Evolutionary conservation across 1,140 invertebrate species (phyloP).

Genomic region (Steinernema khuongi): DNA sequence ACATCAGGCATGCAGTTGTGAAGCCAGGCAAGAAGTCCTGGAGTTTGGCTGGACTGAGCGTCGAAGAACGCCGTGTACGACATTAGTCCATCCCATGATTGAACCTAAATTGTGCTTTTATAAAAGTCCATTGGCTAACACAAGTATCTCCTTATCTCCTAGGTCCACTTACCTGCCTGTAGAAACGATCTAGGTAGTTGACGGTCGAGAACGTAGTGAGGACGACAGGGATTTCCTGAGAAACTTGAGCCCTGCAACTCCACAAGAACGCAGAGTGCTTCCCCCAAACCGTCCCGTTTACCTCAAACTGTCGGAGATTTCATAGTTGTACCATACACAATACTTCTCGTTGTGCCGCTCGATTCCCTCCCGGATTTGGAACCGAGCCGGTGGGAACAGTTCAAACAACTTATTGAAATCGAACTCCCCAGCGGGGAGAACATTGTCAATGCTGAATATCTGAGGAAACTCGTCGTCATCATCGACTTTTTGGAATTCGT

Average conservation of each 20-base stretch:
- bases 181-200: neutral
- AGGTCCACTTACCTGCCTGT: neutral
- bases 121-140: neutral
- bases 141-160: too few species aligned
- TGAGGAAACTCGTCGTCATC: neutral
- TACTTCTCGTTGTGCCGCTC: neutral
- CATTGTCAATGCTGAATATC: neutral
- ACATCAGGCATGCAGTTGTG: neutral
- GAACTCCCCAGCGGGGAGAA: neutral
- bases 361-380: neutral
- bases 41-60: neutral
- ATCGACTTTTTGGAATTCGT: neutral
- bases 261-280: too few species aligned
- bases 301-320: neutral
- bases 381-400: neutral
- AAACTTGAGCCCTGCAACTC: neutral
- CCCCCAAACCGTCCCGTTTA: too few species aligned
- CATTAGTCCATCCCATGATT: neutral
- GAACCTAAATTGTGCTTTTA: neutral
- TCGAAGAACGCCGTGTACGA: neutral
- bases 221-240: neutral
- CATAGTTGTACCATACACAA: constrained; percentile 3
- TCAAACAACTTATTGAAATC: neutral
- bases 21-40: neutral
- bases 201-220: neutral